A percentile compares a stretch with the other conserved stretches of the same genome.
phyloP scores from a whole-genome alignment of 2,888 invertebrate genomes.

The Apotomis capreana region DNA sequence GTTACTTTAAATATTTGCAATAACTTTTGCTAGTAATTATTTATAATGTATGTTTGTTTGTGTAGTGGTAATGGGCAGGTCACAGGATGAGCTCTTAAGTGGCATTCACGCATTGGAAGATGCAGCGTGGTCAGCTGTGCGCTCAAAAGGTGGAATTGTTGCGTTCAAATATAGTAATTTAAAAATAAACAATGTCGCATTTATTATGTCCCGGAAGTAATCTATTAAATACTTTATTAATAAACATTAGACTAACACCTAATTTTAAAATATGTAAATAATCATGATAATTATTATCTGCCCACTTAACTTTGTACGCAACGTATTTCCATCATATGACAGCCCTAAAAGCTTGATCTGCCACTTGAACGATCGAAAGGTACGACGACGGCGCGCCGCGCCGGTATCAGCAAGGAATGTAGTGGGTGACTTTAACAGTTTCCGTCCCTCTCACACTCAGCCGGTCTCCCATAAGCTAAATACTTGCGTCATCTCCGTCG shows the following conservation, averaged over 20 bases:
- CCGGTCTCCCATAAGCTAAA: constrained; percentile 79
- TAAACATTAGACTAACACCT: no score
- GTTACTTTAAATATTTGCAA: neutral
- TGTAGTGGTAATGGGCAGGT: no score
- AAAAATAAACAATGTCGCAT: no score
- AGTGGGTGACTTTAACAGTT: constrained; percentile 82
- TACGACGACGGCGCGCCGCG: constrained; percentile 73
- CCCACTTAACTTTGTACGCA: constrained; percentile 8
- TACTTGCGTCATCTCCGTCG: constrained; percentile 74
- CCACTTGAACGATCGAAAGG: constrained; percentile 84
- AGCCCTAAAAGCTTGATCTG: constrained; percentile 83
- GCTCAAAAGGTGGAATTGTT: no score
- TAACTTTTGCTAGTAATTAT: no score
- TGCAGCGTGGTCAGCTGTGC: no score
- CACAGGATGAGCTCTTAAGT: no score
- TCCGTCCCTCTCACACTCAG: constrained; percentile 74
- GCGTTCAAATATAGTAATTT: no score
- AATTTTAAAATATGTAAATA: constrained; percentile 5
- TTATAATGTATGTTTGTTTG: no score
- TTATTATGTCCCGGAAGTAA: no score
- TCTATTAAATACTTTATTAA: no score
- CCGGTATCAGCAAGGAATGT: constrained; percentile 83
- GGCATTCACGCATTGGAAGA: no score
- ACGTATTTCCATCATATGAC: constrained; percentile 59
- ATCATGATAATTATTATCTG: constrained; percentile 4